Percentiles rank a stretch among this genome's conserved stretches.
Conservation (phyloP, 2,797 vertebrate genomes). For the Pangasius mekongensis region DNA sequence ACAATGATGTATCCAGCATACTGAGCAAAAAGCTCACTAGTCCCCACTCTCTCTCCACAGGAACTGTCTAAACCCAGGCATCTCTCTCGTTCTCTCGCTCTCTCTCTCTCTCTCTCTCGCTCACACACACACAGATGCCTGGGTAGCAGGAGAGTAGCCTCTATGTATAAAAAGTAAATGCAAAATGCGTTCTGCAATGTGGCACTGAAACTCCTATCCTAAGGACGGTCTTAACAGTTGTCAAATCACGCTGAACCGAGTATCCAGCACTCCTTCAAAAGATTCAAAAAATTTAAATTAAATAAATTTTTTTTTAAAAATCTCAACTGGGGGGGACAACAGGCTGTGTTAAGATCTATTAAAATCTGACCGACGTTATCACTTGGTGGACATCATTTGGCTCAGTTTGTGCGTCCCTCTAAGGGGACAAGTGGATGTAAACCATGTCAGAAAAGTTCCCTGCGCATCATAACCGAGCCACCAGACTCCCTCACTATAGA, state of each 20-base stretch:
- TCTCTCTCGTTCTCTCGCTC: background rate
- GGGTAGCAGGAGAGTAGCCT: slow-evolving; percentile 29
- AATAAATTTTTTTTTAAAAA: background rate
- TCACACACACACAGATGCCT: slow-evolving; percentile 13
- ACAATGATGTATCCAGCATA: slow-evolving; percentile 66
- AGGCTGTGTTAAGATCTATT: background rate
- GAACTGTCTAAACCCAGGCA: slow-evolving; percentile 39
- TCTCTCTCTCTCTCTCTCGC: background rate
- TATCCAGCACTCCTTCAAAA: background rate
- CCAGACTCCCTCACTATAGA: background rate
- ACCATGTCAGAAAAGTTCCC: background rate
- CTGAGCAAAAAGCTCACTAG: slow-evolving; percentile 62
- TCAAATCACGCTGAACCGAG: slow-evolving; percentile 12
- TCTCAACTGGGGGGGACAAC: background rate
- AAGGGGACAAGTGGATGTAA: background rate
- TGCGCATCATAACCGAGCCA: background rate
- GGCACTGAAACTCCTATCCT: slow-evolving; percentile 25
- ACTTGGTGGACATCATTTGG: background rate
- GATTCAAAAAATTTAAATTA: background rate
- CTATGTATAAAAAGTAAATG: slow-evolving; percentile 39
- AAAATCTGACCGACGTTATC: background rate
- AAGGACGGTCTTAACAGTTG: slow-evolving; percentile 18
- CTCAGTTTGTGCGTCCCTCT: no score
- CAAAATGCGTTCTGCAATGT: background rate
- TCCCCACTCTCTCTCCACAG: slow-evolving; percentile 53